These are phyloP conservation scores for Strigamia transsilvanica DNA, from an alignment of 2,888 invertebrate genomes.

Conservation along the genomic window DNA sequence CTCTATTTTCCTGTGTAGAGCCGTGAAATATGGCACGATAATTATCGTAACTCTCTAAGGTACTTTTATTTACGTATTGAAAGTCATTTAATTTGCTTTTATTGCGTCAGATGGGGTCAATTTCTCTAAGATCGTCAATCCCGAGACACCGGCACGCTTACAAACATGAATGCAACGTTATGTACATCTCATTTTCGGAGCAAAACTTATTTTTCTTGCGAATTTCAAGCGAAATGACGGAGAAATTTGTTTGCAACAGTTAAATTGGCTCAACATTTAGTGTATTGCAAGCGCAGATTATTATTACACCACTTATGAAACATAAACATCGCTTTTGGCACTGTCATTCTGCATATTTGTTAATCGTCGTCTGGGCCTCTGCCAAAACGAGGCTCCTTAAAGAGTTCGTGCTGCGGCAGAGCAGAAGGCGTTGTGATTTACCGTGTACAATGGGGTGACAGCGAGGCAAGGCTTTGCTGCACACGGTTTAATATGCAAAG, in stretches of 20 bases:
- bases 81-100: background rate
- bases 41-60: background rate
- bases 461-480: background rate
- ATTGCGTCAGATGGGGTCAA: too few relatives aligned
- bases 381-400: background rate
- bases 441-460: conserved; percentile 22
- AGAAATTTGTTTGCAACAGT: too few relatives aligned
- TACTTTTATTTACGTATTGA: conserved; percentile 28
- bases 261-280: too few relatives aligned
- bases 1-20: background rate
- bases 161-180: too few relatives aligned
- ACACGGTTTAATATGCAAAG: conserved; percentile 27
- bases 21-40: conserved; percentile 2
- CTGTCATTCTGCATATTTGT: background rate
- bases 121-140: too few relatives aligned
- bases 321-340: background rate
- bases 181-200: too few relatives aligned
- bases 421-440: conserved; percentile 14
- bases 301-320: background rate
- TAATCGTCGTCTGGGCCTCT: background rate
- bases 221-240: too few relatives aligned
- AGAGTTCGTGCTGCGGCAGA: background rate
- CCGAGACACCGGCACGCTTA: too few relatives aligned
- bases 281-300: background rate
- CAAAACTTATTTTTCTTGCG: too few relatives aligned